Base-by-base conservation (phyloP, 1,140 invertebrate species). In the Drosophila bipectinata region DNA sequence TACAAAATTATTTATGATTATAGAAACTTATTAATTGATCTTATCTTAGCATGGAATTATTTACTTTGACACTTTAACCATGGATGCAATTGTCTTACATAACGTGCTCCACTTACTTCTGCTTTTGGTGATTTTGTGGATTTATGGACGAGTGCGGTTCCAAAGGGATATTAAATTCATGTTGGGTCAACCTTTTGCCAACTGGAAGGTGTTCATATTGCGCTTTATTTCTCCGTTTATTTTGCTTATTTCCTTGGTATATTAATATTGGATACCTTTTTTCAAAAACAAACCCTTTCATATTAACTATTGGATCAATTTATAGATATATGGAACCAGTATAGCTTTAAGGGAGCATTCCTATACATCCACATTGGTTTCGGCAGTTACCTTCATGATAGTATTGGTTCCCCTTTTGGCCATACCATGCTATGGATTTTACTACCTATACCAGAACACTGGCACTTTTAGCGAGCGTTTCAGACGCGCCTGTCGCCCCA, bases 161-260 rank as follows among this genome's bases (percentile, higher is more conserved):
- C 93, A 94, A 44, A 91, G 93, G 37, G 96, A 97, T 79, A 93
- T 97, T 1, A 93, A 96, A 85, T 95, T 96, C 73, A 98, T 97
- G 97, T 93, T 96, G n/a, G 95, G 95, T 2, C 92, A 94, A 66
- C 94, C 94, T 32, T 93, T 97, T 7, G 93, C 77, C 10, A 88
- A 88, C 0, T 91, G 90, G 90, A 90, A 85, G 57, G 41, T 91
- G 2, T 82, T 81, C 32, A 59, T 90, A 4, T 49, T 91, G 10
- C 75, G 90, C 21, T 91, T 82, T 51, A 75, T 91, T 26, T 67
- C 89, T 8, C 90, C 90, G 1, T 3, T 91, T 0, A 64, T 82
- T 47, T 47, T 91, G 5, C 0, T 80, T 2, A 6, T 62, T 1
- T 14, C 68, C 5, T 39, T 91, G 72, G 90, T 91, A 56, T 14